Evolutionary conservation across 2,797 vertebrate species (phyloP), one percentile per base, ranked within the genome.

Genomic region (Poeciliopsis gracilis): DNA sequence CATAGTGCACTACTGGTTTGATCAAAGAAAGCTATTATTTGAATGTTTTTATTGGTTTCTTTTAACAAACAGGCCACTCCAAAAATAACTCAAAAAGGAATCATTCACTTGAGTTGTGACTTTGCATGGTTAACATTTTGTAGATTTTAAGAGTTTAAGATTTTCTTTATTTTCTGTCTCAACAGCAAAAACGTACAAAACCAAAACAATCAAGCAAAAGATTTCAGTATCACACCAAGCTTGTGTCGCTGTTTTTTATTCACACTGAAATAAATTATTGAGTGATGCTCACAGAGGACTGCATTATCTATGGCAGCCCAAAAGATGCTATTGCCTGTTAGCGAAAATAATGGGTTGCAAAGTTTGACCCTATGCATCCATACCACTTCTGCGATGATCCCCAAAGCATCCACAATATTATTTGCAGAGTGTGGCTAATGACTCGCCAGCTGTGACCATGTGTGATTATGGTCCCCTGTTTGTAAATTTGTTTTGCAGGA

Each of bases 251-350:
- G 83, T 90, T 88, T 89, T 75, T 82, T 81, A 83, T 88, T 90
- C 84, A 86, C 41, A 10, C 30, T 57, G 57, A 77, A 76, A 91
- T 91, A 75, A 91, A 92, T 91, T 90, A 92, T 89, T 90, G 87
- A 93, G 82, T 66, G 70, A 46, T 75, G 75, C 73, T 84, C 83
- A 77, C 82, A 77, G 71, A 84, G 80, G 72, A 85, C 67, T 63
- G 70, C 28, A 12, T 75, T 55, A 75, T 80, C 76, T 61, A 51
- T 72, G 73, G 70, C 80, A 84, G 70, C 49, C 73, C 77, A 73
- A 77, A 72, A 73, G 53, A 83, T 51, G 77, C 63, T 57, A 67
- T 4, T 33, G 66, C 77, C 77, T 90, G 87, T 89, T 87, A 90
- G 82, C 77, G 73, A 77, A 90, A 79, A 82, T 89, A 90, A 89